Evolutionary conservation across 1,140 invertebrate genomes (phyloP).

Genomic region (Cyclargus thomasi): DNA sequence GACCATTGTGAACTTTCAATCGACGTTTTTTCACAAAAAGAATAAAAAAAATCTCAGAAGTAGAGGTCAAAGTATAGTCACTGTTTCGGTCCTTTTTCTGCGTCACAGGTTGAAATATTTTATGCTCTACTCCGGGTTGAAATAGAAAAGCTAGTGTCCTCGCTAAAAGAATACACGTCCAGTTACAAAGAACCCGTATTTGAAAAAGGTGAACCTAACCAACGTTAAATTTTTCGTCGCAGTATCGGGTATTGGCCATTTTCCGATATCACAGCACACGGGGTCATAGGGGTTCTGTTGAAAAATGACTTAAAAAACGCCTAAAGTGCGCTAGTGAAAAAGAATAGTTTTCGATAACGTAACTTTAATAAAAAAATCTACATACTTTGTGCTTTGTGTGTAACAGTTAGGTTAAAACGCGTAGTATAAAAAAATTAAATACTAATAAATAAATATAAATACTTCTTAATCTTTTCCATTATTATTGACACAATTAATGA

Average conservation of each 20-base stretch:
- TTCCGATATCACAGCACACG: neutral
- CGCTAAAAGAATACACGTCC: conserved; percentile 12
- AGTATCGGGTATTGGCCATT: neutral
- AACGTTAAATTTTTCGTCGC: neutral
- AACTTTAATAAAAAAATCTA: no score
- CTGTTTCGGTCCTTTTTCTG: neutral
- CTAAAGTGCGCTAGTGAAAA: no score
- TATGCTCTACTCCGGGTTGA: neutral
- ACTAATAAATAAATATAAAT: no score
- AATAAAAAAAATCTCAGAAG: neutral
- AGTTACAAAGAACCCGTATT: conserved; percentile 10
- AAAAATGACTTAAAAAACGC: neutral
- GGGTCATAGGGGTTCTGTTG: neutral
- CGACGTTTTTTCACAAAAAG: neutral
- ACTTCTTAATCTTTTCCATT: no score
- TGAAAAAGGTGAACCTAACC: conserved; percentile 4
- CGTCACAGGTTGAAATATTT: neutral
- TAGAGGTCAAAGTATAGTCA: neutral
- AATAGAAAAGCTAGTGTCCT: conserved; percentile 13
- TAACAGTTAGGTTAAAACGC: no score
- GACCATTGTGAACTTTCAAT: neutral
- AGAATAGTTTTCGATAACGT: no score
- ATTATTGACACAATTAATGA: no score
- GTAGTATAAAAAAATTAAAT: no score
- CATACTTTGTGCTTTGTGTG: no score